These are phyloP conservation scores for Pocillopora meandrina DNA, from an alignment of 92 coral and sea anemone species.

Conservation along the genomic window DNA sequence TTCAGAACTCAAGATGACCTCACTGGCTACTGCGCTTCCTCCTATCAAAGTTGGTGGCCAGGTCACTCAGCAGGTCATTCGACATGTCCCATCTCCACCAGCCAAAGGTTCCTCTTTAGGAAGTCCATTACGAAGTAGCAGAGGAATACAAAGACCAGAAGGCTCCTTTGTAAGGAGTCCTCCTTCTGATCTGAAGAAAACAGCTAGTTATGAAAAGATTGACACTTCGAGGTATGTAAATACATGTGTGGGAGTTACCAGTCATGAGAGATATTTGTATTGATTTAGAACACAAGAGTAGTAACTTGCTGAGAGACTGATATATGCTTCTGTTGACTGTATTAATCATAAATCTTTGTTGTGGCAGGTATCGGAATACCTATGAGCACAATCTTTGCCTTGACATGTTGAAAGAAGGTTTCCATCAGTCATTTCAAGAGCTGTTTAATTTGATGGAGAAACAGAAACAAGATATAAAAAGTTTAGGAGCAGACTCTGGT, in stretches of 20 bases:
- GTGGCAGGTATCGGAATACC: slow-evolving; percentile 84
- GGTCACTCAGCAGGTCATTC: slow-evolving; percentile 94
- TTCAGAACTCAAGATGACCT: slow-evolving; percentile 60
- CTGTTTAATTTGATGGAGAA: slow-evolving; percentile 86
- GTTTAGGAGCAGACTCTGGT: slow-evolving; percentile 86
- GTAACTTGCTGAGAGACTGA: not conserved
- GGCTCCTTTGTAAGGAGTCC: slow-evolving; percentile 54
- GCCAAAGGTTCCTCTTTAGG: slow-evolving; percentile 73
- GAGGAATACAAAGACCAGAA: slow-evolving; percentile 44
- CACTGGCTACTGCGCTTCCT: slow-evolving; percentile 77
- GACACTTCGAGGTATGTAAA: slow-evolving; percentile 88
- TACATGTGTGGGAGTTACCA: not conserved
- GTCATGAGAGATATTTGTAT: not conserved
- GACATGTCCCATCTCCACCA: slow-evolving; percentile 91
- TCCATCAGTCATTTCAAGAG: slow-evolving; percentile 94
- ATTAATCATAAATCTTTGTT: too few species aligned
- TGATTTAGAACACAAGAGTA: not conserved
- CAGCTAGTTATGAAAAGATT: slow-evolving; percentile 73
- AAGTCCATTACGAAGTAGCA: slow-evolving; percentile 54
- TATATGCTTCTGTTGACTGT: not conserved
- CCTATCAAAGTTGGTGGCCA: slow-evolving; percentile 95
- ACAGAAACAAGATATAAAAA: slow-evolving; percentile 73
- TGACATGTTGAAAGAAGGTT: slow-evolving; percentile 98
- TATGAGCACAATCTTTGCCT: slow-evolving; percentile 97
- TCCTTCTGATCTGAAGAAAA: slow-evolving; percentile 61